These are phyloP conservation scores for Stenoptilia bipunctidactyla DNA, from an alignment of 2,888 invertebrate species.

Conservation along the genomic window DNA sequence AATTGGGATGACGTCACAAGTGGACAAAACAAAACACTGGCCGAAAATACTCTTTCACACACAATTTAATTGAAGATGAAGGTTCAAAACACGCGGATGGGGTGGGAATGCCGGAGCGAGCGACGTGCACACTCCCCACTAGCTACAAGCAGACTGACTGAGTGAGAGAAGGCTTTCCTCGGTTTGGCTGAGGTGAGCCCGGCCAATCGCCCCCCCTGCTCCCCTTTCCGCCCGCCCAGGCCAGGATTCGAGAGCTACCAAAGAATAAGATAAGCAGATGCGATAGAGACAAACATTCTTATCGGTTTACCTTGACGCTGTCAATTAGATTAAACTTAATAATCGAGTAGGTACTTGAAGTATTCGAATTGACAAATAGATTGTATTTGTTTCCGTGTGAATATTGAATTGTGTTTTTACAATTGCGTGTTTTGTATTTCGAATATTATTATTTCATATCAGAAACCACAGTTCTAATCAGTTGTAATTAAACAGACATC, in stretches of 20 bases:
- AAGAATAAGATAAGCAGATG: constrained; percentile 22
- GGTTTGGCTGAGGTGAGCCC: constrained; percentile 25
- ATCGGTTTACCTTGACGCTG: background rate
- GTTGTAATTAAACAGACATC: too few species aligned
- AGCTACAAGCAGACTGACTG: constrained; percentile 47
- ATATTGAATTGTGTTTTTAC: too few species aligned
- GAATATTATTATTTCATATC: too few species aligned
- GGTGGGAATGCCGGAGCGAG: constrained; percentile 15
- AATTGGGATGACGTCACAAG: constrained; percentile 22
- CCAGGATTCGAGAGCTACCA: constrained; percentile 15
- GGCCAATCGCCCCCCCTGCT: constrained; percentile 31
- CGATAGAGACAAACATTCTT: background rate
- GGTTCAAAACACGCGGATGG: constrained; percentile 37
- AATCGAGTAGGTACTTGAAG: too few species aligned
- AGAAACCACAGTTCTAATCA: too few species aligned
- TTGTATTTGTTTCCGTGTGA: too few species aligned
- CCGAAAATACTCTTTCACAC: constrained; percentile 21
- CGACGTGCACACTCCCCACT: constrained; percentile 25
- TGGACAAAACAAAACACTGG: constrained; percentile 23
- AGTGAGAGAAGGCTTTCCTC: constrained; percentile 22
- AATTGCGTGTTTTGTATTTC: too few species aligned
- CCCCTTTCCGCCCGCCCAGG: constrained; percentile 41
- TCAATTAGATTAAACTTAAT: background rate
- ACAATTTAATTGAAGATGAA: constrained; percentile 47
- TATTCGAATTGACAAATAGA: too few species aligned